Conservation (phyloP, 1,140 invertebrate species). For the Drosophila tropicalis region DNA sequence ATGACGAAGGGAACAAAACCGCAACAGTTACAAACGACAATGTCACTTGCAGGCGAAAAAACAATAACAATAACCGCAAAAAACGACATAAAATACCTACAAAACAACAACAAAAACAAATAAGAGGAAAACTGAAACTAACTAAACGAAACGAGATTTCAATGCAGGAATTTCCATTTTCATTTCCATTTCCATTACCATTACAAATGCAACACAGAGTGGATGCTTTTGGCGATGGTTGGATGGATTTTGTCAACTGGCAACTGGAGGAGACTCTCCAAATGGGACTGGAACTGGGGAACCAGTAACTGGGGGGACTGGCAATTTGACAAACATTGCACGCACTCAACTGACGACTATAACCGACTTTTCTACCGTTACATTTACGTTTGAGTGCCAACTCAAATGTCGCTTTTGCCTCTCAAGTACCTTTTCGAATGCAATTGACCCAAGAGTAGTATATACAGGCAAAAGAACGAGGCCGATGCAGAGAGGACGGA, state of each 20-base stretch:
- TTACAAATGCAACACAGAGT: conserved; percentile 68
- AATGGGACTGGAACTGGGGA: neutral
- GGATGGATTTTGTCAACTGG: conserved; percentile 63
- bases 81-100: conserved; percentile 41
- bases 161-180: conserved; percentile 77
- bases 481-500: neutral
- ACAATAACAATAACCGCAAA: conserved; percentile 36
- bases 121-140: conserved; percentile 30
- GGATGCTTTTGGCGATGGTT: conserved; percentile 34
- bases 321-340: conserved; percentile 77
- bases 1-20: conserved; percentile 41
- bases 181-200: conserved; percentile 53
- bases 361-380: conserved; percentile 58
- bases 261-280: conserved; percentile 17
- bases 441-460: conserved; percentile 60
- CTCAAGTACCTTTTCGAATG: conserved; percentile 41
- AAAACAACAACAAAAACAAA: conserved; percentile 16
- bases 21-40: conserved; percentile 65
- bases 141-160: conserved; percentile 74
- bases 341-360: conserved; percentile 56
- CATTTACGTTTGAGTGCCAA: conserved; percentile 53
- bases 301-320: conserved; percentile 31
- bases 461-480: conserved; percentile 41
- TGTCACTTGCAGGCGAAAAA: conserved; percentile 43
- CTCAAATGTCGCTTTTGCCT: conserved; percentile 55